These are phyloP conservation scores for Camponotus pennsylvanicus DNA, from an alignment of 1,140 invertebrate genomes.

Conservation along the genomic window DNA sequence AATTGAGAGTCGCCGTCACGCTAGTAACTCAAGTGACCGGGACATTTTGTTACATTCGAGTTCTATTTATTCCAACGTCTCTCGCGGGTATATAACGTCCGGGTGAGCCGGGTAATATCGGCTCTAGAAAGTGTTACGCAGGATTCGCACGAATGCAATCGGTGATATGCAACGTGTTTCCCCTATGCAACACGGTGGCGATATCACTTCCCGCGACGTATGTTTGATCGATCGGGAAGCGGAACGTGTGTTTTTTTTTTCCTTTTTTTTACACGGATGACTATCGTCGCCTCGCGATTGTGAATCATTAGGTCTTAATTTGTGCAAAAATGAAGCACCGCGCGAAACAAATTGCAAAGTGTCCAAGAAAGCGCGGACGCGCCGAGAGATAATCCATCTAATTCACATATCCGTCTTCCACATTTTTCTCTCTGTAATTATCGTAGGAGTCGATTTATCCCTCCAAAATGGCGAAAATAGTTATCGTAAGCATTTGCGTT, in stretches of 20 bases:
- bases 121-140: conserved; percentile 59
- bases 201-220: conserved; percentile 21
- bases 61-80: conserved; percentile 50
- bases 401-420: no score
- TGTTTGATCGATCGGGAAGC: conserved; percentile 26
- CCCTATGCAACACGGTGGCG: background rate
- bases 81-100: conserved; percentile 16
- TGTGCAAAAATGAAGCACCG: conserved; percentile 13
- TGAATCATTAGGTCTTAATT: conserved; percentile 25
- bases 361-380: background rate
- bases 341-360: background rate
- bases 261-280: background rate
- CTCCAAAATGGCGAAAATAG: background rate
- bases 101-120: conserved; percentile 30
- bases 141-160: conserved; percentile 59
- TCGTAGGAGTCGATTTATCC: conserved; percentile 7
- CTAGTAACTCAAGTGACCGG: conserved; percentile 22
- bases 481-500: background rate
- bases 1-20: conserved; percentile 1
- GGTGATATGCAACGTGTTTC: conserved; percentile 31
- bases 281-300: background rate
- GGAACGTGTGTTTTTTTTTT: background rate
- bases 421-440: background rate
- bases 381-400: no score
- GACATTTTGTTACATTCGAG: conserved; percentile 17